Evolutionary conservation across 1,140 invertebrate species (phyloP).

Genomic region (Cydia splendana): DNA sequence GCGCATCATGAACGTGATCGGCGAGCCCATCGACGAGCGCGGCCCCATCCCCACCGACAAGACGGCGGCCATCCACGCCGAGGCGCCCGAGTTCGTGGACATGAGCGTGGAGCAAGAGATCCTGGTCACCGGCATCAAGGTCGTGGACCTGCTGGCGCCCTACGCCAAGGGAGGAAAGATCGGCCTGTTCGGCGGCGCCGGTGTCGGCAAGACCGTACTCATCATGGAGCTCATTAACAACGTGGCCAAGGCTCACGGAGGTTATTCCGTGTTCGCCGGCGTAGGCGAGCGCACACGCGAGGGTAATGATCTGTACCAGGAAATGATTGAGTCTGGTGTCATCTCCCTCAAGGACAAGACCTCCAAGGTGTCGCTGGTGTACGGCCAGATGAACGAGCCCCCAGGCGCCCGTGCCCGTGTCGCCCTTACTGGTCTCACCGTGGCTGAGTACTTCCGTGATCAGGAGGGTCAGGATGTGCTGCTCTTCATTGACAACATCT

Average conservation of each 20-base stretch:
- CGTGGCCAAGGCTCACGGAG: slow-evolving; percentile 98
- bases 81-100: slow-evolving; percentile 96
- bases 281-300: slow-evolving; percentile 99
- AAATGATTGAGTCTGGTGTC: slow-evolving; percentile 99
- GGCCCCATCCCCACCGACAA: slow-evolving; percentile 94
- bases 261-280: slow-evolving; percentile 99
- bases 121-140: slow-evolving; percentile 97
- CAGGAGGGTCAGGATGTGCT: slow-evolving; percentile 92
- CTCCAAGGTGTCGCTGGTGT: slow-evolving; percentile 92
- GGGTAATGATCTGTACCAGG: slow-evolving; percentile 99
- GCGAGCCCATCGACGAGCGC: slow-evolving; percentile 97
- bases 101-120: slow-evolving; percentile 99
- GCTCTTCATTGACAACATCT: slow-evolving; percentile 99
- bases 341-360: slow-evolving; percentile 94
- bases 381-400: slow-evolving; percentile 99
- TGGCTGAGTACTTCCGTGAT: slow-evolving; percentile 93
- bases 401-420: slow-evolving; percentile 97
- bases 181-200: slow-evolving; percentile 98
- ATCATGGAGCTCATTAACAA: slow-evolving; percentile 99
- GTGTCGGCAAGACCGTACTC: slow-evolving; percentile 98
- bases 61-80: slow-evolving; percentile 92
- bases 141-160: slow-evolving; percentile 96
- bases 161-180: slow-evolving; percentile 97
- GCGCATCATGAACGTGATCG: slow-evolving; percentile 90
- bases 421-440: slow-evolving; percentile 93